These are phyloP conservation scores for Struthio camelus DNA, from an alignment of 2,113 vertebrate species.

Conservation along the genomic window DNA sequence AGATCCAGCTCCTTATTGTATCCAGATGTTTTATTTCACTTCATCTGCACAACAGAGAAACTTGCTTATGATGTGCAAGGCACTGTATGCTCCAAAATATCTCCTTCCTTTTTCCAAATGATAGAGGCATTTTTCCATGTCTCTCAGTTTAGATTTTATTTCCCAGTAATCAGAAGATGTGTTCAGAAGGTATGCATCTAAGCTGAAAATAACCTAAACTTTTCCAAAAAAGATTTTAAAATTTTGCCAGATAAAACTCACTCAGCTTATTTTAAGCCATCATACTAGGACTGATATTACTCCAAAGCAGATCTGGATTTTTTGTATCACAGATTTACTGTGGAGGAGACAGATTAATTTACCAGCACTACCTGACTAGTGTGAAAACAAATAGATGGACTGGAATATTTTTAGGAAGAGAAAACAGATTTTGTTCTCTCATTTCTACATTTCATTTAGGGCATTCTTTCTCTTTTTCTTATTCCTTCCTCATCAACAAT, in stretches of 20 bases:
- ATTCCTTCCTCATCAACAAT: background rate
- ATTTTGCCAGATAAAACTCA: slow-evolving; percentile 2
- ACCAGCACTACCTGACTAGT: background rate
- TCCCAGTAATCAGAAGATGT: background rate
- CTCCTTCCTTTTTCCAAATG: background rate
- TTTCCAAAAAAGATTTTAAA: background rate
- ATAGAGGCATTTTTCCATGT: background rate
- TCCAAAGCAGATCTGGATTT: background rate
- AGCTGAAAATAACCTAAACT: background rate
- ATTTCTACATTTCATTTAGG: background rate
- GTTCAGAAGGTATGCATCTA: background rate
- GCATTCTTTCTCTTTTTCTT: background rate
- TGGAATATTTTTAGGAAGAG: background rate
- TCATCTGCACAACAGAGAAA: background rate
- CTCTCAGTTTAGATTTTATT: background rate
- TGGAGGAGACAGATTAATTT: slow-evolving; percentile 1
- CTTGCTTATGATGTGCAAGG: background rate
- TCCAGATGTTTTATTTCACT: slow-evolving; percentile 17
- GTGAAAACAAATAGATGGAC: background rate
- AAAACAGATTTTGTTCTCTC: background rate
- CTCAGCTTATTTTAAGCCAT: background rate
- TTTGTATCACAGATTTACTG: background rate
- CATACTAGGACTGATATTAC: background rate
- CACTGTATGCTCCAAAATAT: background rate
- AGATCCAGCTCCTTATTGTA: slow-evolving; percentile 9